Evolutionary conservation across 1,140 invertebrate genomes (phyloP).

Genomic region (Potamilus streckersoni): DNA sequence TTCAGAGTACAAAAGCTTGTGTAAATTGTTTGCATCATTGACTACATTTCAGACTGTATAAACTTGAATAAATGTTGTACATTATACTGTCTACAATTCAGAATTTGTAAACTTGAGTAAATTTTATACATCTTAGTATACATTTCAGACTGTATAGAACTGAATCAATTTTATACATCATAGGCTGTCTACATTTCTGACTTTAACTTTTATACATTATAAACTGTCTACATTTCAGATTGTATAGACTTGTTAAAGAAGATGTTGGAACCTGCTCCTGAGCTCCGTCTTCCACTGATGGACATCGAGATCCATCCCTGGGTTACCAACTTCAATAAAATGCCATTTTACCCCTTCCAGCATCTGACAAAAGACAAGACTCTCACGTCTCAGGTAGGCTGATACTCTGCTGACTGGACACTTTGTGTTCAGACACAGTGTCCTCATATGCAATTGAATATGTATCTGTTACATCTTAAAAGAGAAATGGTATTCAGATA

Average conservation of each 20-base stretch:
- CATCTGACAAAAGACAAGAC: constrained; percentile 54
- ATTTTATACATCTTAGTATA: not conserved
- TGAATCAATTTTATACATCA: not conserved
- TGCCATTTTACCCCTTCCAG: constrained; percentile 60
- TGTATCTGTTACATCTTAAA: no score
- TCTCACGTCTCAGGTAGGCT: constrained; percentile 58
- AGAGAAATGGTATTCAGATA: no score
- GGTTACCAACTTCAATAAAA: constrained; percentile 60
- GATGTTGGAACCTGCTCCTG: constrained; percentile 62
- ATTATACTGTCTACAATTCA: constrained; percentile 27
- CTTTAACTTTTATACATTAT: constrained; percentile 1
- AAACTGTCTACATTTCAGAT: constrained; percentile 44
- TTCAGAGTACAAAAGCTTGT: no score
- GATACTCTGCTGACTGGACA: not conserved
- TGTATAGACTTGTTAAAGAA: constrained; percentile 61
- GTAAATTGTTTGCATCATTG: not conserved
- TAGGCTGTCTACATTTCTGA: constrained; percentile 43
- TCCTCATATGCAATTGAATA: no score
- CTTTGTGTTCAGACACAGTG: not conserved
- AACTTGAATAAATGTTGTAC: constrained; percentile 34
- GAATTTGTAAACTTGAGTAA: constrained; percentile 55
- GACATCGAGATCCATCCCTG: constrained; percentile 65
- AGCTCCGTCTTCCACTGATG: constrained; percentile 60
- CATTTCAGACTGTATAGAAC: constrained; percentile 58
- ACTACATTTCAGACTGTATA: constrained; percentile 53